A percentile compares a stretch with the other conserved stretches of the same genome.
These are phyloP conservation scores for Odontomyia ornata DNA, from an alignment of 2,888 invertebrate genomes.

Conservation along the genomic window DNA sequence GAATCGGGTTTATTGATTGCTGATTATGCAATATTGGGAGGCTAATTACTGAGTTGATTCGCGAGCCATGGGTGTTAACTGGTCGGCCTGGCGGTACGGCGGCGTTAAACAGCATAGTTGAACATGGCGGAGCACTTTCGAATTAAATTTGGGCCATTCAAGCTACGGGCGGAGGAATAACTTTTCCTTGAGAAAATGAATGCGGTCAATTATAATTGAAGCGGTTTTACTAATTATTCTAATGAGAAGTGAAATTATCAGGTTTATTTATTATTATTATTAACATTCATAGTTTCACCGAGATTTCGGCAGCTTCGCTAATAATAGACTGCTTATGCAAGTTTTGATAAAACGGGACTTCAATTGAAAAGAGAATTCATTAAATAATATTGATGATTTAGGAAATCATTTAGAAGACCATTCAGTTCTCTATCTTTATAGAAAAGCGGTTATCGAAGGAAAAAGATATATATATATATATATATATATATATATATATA, in stretches of 20 bases:
- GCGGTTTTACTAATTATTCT: neutral
- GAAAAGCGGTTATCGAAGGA: too few species aligned
- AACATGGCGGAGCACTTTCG: neutral
- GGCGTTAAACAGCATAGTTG: neutral
- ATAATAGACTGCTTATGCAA: too few species aligned
- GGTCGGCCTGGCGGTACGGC: neutral
- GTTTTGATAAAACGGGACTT: too few species aligned
- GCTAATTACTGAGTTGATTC: neutral
- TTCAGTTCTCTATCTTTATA: too few species aligned
- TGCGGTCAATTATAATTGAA: neutral
- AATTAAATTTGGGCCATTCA: slow-evolving; percentile 11
- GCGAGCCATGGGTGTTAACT: neutral
- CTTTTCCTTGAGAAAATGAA: slow-evolving; percentile 21
- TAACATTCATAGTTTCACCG: too few species aligned
- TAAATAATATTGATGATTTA: too few species aligned
- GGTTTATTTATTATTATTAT: neutral
- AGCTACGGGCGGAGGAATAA: neutral
- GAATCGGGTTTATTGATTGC: slow-evolving; percentile 1
- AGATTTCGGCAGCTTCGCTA: too few species aligned
- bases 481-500: too few species aligned
- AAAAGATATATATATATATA: too few species aligned
- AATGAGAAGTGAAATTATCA: neutral
- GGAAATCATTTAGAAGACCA: too few species aligned
- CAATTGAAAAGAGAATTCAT: too few species aligned
- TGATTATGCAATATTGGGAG: neutral